A percentile compares a stretch with the other conserved stretches of the same genome.
These are phyloP conservation scores for Loripinus fragilis DNA, from an alignment of 2,888 invertebrate genomes.

Conservation along the genomic window DNA sequence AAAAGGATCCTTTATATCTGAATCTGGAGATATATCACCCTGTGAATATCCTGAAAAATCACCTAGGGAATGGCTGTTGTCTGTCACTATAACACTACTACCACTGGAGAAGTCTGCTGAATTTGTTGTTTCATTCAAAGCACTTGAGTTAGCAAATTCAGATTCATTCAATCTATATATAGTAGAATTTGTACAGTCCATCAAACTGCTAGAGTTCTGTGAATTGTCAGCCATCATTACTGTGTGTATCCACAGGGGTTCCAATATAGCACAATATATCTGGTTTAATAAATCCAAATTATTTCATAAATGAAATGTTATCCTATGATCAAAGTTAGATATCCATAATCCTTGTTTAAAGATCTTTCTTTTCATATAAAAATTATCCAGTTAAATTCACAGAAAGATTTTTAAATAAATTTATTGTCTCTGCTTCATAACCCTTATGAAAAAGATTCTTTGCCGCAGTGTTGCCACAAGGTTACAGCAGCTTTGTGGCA, in stretches of 20 bases:
- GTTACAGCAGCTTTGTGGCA: too few species aligned
- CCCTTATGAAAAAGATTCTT: too few species aligned
- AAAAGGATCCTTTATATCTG: too few species aligned
- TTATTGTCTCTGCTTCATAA: too few species aligned
- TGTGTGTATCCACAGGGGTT: conserved; percentile 11
- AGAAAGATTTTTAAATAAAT: too few species aligned
- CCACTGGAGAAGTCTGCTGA: too few species aligned
- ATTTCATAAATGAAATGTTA: not conserved
- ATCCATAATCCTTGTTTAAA: not conserved
- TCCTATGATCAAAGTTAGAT: not conserved
- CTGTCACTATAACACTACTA: too few species aligned
- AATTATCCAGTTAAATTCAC: not conserved
- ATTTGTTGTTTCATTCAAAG: too few species aligned
- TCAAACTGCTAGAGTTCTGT: not conserved
- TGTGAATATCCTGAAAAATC: too few species aligned
- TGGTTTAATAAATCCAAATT: not conserved
- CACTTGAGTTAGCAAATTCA: not conserved
- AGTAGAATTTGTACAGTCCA: not conserved
- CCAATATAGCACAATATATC: not conserved
- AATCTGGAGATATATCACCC: too few species aligned
- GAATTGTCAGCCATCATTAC: conserved; percentile 7
- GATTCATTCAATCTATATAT: not conserved
- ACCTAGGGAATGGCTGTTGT: too few species aligned
- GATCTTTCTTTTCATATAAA: not conserved
- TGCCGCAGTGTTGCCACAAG: too few species aligned